phyloP scores from a whole-genome alignment of 2,797 vertebrate species.

The Crocodylus rhombifer region DNA sequence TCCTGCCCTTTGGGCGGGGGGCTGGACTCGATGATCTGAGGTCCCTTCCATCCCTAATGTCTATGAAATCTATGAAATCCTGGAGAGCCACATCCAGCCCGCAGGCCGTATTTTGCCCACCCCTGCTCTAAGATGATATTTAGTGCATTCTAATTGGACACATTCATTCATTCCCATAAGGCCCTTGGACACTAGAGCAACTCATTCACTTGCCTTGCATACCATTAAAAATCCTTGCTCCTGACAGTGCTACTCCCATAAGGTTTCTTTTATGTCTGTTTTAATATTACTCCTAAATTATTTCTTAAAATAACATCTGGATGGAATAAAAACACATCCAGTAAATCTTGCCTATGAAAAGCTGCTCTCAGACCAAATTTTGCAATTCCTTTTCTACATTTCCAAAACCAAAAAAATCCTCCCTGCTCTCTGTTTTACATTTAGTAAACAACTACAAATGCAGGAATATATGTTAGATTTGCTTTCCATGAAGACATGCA shows the following conservation, averaged over 20 bases:
- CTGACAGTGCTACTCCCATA: slow-evolving; percentile 58
- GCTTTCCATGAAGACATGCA: neutral
- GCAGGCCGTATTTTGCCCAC: no score
- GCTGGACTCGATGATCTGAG: no score
- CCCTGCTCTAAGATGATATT: no score
- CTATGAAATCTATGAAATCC: no score
- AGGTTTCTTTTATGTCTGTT: slow-evolving; percentile 67
- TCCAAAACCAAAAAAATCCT: slow-evolving; percentile 33
- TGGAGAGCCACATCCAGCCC: no score
- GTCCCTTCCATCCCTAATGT: no score
- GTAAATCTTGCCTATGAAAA: slow-evolving; percentile 55
- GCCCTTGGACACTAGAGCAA: slow-evolving; percentile 54
- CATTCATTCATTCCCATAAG: slow-evolving; percentile 18
- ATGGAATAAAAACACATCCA: slow-evolving; percentile 69
- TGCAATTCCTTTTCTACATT: slow-evolving; percentile 15
- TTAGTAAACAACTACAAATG: slow-evolving; percentile 26
- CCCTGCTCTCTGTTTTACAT: slow-evolving; percentile 57
- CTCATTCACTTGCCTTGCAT: neutral
- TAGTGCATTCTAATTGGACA: slow-evolving; percentile 39
- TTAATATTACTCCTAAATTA: slow-evolving; percentile 55
- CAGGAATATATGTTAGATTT: slow-evolving; percentile 30
- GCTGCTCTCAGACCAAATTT: slow-evolving; percentile 50
- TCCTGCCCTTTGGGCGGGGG: no score
- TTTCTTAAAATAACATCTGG: slow-evolving; percentile 74
- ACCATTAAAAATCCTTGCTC: slow-evolving; percentile 62